These are phyloP conservation scores for Apis mellifera DNA, from an alignment of 1,140 invertebrate species.

Conservation along the genomic window Amel_HAv3.1 CM009937.2:9047501-9048000, in stretches of 20 bases:
- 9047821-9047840: too few species aligned
- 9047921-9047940: constrained; percentile 92
- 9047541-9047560: constrained; percentile 23
- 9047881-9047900: constrained; percentile 90
- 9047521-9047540: background rate
- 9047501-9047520: background rate
- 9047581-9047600: constrained; percentile 97
- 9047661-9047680: constrained; percentile 92
- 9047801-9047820: too few species aligned
- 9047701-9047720: constrained; percentile 95
- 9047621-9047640: constrained; percentile 94
- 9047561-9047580: constrained; percentile 87
- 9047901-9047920: constrained; percentile 92
- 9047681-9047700: constrained; percentile 94
- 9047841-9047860: constrained; percentile 57
- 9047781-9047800: too few species aligned
- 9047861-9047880: constrained; percentile 90
- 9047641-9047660: constrained; percentile 91
- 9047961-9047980: constrained; percentile 93
- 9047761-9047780: background rate
- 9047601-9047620: constrained; percentile 94
- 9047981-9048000: constrained; percentile 98
- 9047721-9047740: constrained; percentile 77
- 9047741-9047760: background rate
- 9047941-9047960: constrained; percentile 94